A percentile compares a stretch with the other conserved stretches of the same genome.
These are phyloP conservation scores for Pseudococcus viburni DNA, from an alignment of 2,888 invertebrate species.

Conservation along the genomic window DNA sequence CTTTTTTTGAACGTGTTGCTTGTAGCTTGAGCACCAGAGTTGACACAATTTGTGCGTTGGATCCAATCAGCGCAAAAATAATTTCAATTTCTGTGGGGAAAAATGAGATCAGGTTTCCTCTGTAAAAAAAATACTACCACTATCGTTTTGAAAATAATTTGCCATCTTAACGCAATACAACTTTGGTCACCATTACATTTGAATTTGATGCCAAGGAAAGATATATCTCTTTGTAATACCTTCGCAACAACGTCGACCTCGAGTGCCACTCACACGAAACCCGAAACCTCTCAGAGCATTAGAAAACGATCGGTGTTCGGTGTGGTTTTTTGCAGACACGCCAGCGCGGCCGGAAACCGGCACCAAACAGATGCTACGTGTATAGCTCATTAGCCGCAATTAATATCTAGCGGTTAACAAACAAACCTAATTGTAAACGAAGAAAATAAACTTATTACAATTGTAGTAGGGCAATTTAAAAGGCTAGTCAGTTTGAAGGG, in stretches of 20 bases:
- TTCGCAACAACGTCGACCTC: neutral
- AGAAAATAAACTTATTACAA: conserved; percentile 45
- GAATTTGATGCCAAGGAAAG: neutral
- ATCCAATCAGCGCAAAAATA: too few species aligned
- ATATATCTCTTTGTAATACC: neutral
- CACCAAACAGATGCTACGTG: conserved; percentile 22
- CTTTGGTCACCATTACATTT: neutral
- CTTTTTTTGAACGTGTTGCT: too few species aligned
- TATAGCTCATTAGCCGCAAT: conserved; percentile 48
- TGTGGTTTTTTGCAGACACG: conserved; percentile 24
- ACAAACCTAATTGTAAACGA: conserved; percentile 43
- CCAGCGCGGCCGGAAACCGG: neutral
- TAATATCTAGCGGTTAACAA: conserved; percentile 37
- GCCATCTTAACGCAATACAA: neutral
- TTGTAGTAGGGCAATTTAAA: conserved; percentile 27
- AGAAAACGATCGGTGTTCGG: conserved; percentile 28
- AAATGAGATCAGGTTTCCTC: too few species aligned
- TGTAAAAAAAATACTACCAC: too few species aligned
- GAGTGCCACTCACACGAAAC: neutral
- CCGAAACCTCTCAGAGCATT: neutral
- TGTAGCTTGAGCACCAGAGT: too few species aligned
- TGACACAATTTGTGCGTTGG: too few species aligned
- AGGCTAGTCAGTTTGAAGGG: conserved; percentile 42
- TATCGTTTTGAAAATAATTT: too few species aligned
- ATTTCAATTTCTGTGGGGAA: too few species aligned